Percentiles rank a stretch among this genome's conserved stretches.
These are phyloP conservation scores for Tachyglossus aculeatus DNA, from an alignment of 2,797 vertebrate genomes.

Conservation along the genomic window DNA sequence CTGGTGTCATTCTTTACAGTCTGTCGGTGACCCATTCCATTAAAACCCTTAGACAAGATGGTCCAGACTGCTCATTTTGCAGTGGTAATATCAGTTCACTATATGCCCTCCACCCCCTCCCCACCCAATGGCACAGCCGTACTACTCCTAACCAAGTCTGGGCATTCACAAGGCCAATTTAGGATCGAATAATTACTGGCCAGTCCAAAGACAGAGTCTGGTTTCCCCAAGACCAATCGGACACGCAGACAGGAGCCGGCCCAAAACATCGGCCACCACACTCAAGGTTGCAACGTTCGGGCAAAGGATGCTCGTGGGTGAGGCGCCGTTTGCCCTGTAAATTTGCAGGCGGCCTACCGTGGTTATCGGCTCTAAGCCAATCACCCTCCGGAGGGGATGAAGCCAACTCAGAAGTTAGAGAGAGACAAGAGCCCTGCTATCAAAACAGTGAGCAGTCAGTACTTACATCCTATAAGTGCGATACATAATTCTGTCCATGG, in stretches of 20 bases:
- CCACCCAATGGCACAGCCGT: constrained; percentile 6
- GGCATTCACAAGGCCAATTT: constrained; percentile 29
- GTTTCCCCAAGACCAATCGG: background rate
- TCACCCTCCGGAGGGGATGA: constrained; percentile 56
- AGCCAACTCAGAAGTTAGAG: constrained; percentile 58
- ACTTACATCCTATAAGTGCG: constrained; percentile 99
- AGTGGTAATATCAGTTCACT: too few species aligned
- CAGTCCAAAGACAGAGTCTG: background rate
- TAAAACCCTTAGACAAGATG: too few species aligned
- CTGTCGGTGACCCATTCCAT: too few species aligned
- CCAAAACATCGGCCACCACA: constrained; percentile 4
- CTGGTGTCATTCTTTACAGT: too few species aligned
- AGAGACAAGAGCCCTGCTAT: constrained; percentile 71
- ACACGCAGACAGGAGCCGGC: background rate
- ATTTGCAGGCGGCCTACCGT: background rate
- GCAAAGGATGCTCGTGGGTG: background rate
- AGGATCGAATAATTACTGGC: background rate
- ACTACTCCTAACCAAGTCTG: constrained; percentile 13
- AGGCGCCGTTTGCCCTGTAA: constrained; percentile 1
- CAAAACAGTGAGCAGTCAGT: constrained; percentile 79
- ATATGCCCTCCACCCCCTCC: too few species aligned
- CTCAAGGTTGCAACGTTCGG: background rate
- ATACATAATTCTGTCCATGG: constrained; percentile 99
- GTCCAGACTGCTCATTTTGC: too few species aligned
- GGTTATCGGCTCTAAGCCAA: constrained; percentile 16